Conservation (phyloP, 2,888 invertebrate species). For the Lacanobia wlatinum region DNA sequence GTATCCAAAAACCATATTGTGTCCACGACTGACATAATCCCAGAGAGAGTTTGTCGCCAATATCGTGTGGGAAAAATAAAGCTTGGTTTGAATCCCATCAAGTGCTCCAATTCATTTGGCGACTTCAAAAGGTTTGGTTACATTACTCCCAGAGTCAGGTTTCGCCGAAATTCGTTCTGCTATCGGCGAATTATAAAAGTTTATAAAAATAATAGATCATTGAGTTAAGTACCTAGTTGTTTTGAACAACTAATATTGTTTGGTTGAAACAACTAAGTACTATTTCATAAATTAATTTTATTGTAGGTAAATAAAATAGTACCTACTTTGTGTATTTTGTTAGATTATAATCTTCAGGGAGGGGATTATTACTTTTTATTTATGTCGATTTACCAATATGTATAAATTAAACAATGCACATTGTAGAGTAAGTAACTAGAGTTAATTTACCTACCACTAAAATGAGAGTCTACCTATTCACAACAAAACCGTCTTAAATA, state of each 20-base stretch:
- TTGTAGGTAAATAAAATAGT: not conserved
- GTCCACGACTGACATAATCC: slow-evolving; percentile 79
- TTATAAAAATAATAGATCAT: slow-evolving; percentile 10
- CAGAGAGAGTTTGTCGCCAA: slow-evolving; percentile 69
- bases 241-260: slow-evolving; percentile 8
- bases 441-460: too few species aligned
- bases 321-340: not conserved
- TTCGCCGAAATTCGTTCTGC: slow-evolving; percentile 49
- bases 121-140: slow-evolving; percentile 80
- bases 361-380: not conserved
- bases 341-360: not conserved
- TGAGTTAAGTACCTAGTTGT: not conserved
- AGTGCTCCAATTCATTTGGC: slow-evolving; percentile 86
- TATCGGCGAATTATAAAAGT: slow-evolving; percentile 17
- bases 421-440: too few species aligned
- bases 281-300: slow-evolving; percentile 1
- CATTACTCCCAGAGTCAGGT: slow-evolving; percentile 68
- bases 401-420: too few species aligned
- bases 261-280: slow-evolving; percentile 9
- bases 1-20: slow-evolving; percentile 62
- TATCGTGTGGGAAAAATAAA: slow-evolving; percentile 84
- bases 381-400: not conserved
- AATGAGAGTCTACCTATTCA: not conserved
- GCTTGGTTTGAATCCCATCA: slow-evolving; percentile 80
- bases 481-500: slow-evolving; percentile 11